Percentiles rank a stretch among this genome's conserved stretches.
These are phyloP conservation scores for Sebastes cheni DNA, from an alignment of 2,797 vertebrate genomes.

Conservation along the genomic window DNA sequence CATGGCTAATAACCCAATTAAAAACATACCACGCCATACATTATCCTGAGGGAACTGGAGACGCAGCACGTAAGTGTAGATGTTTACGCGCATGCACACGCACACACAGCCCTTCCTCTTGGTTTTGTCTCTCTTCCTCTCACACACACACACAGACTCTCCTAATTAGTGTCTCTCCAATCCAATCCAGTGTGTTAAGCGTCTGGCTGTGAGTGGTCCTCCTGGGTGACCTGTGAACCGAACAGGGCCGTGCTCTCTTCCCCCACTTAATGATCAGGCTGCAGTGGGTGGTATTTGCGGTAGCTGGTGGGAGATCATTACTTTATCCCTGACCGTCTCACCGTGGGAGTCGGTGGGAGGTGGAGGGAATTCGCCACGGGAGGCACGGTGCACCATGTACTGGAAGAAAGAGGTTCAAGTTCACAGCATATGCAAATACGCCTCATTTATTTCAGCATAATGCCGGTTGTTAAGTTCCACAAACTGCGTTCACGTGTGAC, in stretches of 20 bases:
- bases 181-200: slow-evolving; percentile 57
- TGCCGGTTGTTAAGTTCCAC: background rate
- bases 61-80: slow-evolving; percentile 7
- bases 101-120: background rate
- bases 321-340: slow-evolving; percentile 53
- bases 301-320: slow-evolving; percentile 61
- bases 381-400: slow-evolving; percentile 19
- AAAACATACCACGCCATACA: slow-evolving; percentile 72
- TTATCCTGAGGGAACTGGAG: slow-evolving; percentile 64
- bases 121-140: slow-evolving; percentile 34
- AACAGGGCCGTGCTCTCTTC: slow-evolving; percentile 42
- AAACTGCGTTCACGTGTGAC: slow-evolving; percentile 19
- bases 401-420: slow-evolving; percentile 45
- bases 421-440: slow-evolving; percentile 47
- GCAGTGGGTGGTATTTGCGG: slow-evolving; percentile 54
- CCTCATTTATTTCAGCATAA: slow-evolving; percentile 32
- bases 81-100: slow-evolving; percentile 5
- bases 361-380: slow-evolving; percentile 36
- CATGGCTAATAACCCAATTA: slow-evolving; percentile 80
- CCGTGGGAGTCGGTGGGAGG: slow-evolving; percentile 35
- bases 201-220: slow-evolving; percentile 61
- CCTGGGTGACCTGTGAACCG: slow-evolving; percentile 74
- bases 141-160: slow-evolving; percentile 15
- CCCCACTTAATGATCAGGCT: slow-evolving; percentile 66
- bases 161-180: slow-evolving; percentile 73